A percentile compares a stretch with the other conserved stretches of the same genome.
These are phyloP conservation scores for Asobara japonica DNA, from an alignment of 1,140 invertebrate species.

Conservation along the genomic window DNA sequence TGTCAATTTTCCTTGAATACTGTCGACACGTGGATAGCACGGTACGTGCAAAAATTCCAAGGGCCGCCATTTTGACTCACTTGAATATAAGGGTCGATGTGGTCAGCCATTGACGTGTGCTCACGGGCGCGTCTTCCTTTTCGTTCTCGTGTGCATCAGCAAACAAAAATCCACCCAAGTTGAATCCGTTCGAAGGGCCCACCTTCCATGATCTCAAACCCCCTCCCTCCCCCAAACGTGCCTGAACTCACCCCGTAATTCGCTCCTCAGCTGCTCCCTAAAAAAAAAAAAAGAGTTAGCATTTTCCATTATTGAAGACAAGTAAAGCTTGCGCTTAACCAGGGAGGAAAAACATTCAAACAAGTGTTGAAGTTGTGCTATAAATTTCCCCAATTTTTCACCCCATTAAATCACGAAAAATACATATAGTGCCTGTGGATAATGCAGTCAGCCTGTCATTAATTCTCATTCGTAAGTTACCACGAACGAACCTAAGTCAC, in stretches of 20 bases:
- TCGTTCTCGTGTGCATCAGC: constrained; percentile 38
- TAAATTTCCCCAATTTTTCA: too few relatives aligned
- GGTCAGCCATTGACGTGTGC: constrained; percentile 36
- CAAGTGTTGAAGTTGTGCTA: not conserved
- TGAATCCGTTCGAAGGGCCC: not conserved
- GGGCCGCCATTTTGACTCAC: constrained; percentile 60
- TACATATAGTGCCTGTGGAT: not conserved
- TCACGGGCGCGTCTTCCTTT: constrained; percentile 60
- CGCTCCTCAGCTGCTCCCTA: not conserved
- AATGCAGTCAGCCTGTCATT: not conserved
- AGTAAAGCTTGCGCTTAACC: not conserved
- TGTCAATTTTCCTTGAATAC: not conserved
- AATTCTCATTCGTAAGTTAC: not conserved
- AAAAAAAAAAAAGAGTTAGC: not conserved
- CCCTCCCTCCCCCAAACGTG: not conserved
- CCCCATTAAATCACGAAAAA: too few relatives aligned
- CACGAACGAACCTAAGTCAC: not conserved
- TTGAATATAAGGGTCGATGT: constrained; percentile 33
- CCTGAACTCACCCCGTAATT: not conserved
- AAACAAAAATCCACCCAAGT: not conserved
- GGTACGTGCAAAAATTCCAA: constrained; percentile 50
- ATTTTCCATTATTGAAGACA: not conserved
- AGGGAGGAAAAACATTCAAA: not conserved
- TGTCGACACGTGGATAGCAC: constrained; percentile 30
- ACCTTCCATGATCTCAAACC: not conserved